These are phyloP conservation scores for Umimayanthus kanabou DNA, from an alignment of 92 coral and sea anemone species.

Conservation along the genomic window DNA sequence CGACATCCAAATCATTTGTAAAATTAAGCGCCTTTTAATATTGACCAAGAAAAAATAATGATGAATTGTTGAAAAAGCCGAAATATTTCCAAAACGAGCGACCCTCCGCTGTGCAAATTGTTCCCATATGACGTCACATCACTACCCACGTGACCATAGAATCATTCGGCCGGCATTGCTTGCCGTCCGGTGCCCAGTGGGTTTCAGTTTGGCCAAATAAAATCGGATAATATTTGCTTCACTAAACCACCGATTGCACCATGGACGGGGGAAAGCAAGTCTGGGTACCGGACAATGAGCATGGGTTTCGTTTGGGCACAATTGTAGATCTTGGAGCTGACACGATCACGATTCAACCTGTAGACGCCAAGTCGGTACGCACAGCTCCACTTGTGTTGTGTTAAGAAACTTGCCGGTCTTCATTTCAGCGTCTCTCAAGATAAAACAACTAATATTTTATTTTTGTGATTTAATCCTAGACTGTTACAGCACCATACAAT, in stretches of 20 bases:
- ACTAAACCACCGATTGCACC: neutral
- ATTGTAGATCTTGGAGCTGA: slow-evolving; percentile 92
- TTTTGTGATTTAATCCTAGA: slow-evolving; percentile 51
- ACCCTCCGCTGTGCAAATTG: slow-evolving; percentile 4
- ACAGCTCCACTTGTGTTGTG: neutral
- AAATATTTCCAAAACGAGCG: neutral
- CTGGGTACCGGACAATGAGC: slow-evolving; percentile 96
- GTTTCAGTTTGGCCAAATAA: slow-evolving; percentile 1
- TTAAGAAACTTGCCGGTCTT: slow-evolving; percentile 8
- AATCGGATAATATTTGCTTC: neutral
- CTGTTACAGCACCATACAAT: slow-evolving; percentile 82
- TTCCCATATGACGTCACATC: slow-evolving; percentile 30
- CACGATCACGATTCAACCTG: slow-evolving; percentile 82
- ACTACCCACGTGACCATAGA: slow-evolving; percentile 38
- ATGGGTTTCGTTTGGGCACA: slow-evolving; percentile 91
- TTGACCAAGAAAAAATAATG: neutral
- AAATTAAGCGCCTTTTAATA: neutral
- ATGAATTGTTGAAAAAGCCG: neutral
- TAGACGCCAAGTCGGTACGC: slow-evolving; percentile 50
- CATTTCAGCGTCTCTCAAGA: slow-evolving; percentile 2
- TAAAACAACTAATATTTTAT: neutral
- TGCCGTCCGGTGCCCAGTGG: slow-evolving; percentile 34
- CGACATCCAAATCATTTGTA: too few species aligned
- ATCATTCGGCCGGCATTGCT: slow-evolving; percentile 22
- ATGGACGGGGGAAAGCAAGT: slow-evolving; percentile 88